Base-by-base conservation (phyloP, 1,140 invertebrate species). In the Patella vulgata region DNA sequence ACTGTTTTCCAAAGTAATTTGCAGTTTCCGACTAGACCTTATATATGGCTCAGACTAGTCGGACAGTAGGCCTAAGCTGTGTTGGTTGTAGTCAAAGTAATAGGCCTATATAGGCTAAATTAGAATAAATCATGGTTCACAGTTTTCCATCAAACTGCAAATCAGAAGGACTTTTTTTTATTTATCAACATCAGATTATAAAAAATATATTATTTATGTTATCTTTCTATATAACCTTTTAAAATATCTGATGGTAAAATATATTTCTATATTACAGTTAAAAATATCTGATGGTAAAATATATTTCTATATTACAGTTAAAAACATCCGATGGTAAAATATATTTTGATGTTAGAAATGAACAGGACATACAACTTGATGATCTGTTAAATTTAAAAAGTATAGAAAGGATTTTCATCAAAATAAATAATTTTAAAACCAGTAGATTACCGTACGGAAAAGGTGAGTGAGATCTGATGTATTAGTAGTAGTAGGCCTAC, bases 361-460 rank as follows among this genome's bases (percentile, higher is more conserved):
- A 21, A 1, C 23, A n/a, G 42, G 27, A 28, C 9, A 17, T 17
- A 40, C 3, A 40, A n/a, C 36, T 36, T 23, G 43, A 43, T 17
- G 31, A 47, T 46, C 19, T 59, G 9, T 44, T 65, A 8, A 21
- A 50, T 23, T 44, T 65, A 42, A 65, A 59, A 42, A 53, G 40
- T 4, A 50, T 59, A 17, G 63, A 65, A 55, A 51, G 63, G 40
- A 23, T 55, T 5, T 65, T 65, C 54, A 50, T 65, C 3, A 19
- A 33, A 19, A 39, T 65, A 14, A 48, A 46, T 27, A 36, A 59
- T 48, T 59, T 59, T 30, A 27, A 43, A 6, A 58, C 57, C 27
- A 33, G 19, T n/a, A 21, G 40, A 19, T 33, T 57, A 12, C 39
- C 40, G 6, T 8, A 31, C 36, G 43, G 42, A 57, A 42, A 33